A percentile compares a stretch with the other conserved stretches of the same genome.
phyloP scores from a whole-genome alignment of 2,113 vertebrate genomes.

The Cyanoramphus novaezelandiae region DNA sequence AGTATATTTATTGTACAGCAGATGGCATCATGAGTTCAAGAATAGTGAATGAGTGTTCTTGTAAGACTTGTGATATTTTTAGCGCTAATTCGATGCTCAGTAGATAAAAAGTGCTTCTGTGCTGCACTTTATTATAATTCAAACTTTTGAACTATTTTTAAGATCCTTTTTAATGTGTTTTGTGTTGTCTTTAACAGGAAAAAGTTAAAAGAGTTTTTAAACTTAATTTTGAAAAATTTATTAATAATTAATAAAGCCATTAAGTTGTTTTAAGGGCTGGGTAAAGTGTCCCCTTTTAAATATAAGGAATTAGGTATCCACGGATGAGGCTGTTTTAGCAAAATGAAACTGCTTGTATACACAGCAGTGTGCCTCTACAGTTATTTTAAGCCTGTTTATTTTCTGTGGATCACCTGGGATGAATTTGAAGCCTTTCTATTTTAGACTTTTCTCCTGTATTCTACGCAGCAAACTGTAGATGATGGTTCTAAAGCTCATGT shows the following conservation, averaged over 20 bases:
- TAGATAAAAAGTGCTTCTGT: neutral
- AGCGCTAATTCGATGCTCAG: neutral
- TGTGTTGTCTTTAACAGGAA: neutral
- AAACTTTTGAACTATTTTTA: neutral
- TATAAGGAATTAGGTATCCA: neutral
- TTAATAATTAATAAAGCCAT: neutral
- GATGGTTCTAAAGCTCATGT: neutral
- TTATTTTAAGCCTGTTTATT: neutral
- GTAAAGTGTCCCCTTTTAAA: neutral
- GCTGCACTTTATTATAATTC: neutral
- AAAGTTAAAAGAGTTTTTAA: neutral
- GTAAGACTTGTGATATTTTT: neutral
- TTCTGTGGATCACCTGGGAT: neutral
- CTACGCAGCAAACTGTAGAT: neutral
- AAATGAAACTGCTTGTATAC: neutral
- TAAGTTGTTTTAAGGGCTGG: neutral
- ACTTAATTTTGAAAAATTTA: neutral
- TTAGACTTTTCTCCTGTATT: neutral
- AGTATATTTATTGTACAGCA: slow-evolving; percentile 38
- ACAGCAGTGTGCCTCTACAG: neutral
- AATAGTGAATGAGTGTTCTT: neutral
- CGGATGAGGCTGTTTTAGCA: neutral
- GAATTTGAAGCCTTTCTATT: neutral
- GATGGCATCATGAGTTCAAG: slow-evolving; percentile 46
- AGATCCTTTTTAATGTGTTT: neutral